These are phyloP conservation scores for Dryococelus australis DNA, from an alignment of 2,888 invertebrate species.

Conservation along the genomic window DNA sequence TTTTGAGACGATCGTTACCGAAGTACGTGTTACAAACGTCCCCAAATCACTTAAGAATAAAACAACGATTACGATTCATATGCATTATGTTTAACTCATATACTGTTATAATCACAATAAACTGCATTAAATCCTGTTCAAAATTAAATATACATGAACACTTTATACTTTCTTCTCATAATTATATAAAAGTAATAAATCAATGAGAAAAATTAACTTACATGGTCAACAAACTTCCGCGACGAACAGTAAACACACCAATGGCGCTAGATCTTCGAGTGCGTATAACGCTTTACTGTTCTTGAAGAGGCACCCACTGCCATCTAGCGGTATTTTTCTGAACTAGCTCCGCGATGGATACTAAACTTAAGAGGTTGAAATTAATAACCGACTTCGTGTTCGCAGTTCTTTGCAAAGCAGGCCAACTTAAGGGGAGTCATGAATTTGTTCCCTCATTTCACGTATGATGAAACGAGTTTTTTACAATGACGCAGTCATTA, in stretches of 20 bases:
- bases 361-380: too few relatives aligned
- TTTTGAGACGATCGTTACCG: background rate
- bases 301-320: background rate
- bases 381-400: too few relatives aligned
- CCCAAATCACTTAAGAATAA: background rate
- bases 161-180: background rate
- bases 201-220: background rate
- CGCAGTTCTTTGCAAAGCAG: too few relatives aligned
- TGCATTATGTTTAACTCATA: background rate
- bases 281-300: background rate
- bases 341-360: background rate
- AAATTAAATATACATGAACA: background rate
- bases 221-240: background rate
- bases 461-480: too few relatives aligned
- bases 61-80: background rate
- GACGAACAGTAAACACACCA: background rate
- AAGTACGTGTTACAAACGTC: background rate
- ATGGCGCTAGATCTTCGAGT: background rate
- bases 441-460: too few relatives aligned
- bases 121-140: too few relatives aligned
- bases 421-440: too few relatives aligned
- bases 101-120: background rate
- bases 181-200: background rate
- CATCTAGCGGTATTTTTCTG: background rate
- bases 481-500: too few relatives aligned